phyloP scores from a whole-genome alignment of 1,140 invertebrate genomes.

The Tetramorium alpestre region DNA sequence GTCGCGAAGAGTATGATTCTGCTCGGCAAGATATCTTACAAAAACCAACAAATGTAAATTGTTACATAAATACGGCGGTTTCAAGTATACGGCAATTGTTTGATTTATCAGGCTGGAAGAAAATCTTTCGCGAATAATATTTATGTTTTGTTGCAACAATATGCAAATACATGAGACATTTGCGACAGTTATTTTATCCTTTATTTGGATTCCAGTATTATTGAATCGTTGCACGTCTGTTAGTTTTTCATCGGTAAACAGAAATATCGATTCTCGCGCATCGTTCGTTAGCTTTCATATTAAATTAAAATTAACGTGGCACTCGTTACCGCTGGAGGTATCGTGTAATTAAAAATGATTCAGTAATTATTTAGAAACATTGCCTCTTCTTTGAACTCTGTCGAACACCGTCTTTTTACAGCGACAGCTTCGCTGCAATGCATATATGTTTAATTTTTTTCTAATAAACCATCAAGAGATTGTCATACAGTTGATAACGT shows the following conservation, averaged over 20 bases:
- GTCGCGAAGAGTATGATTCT: neutral
- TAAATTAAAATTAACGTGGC: conserved; percentile 55
- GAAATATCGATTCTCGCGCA: conserved; percentile 42
- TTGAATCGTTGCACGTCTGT: conserved; percentile 52
- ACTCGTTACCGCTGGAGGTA: conserved; percentile 19
- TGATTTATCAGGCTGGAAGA: conserved; percentile 4
- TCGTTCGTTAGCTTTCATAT: conserved; percentile 54
- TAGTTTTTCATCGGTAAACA: conserved; percentile 56
- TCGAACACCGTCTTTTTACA: neutral
- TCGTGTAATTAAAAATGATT: conserved; percentile 37
- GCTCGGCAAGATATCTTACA: neutral
- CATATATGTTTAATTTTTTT: neutral
- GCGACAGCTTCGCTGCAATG: neutral
- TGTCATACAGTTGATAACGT: neutral
- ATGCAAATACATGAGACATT: conserved; percentile 44
- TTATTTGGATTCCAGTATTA: conserved; percentile 53
- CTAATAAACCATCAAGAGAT: neutral
- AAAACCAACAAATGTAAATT: conserved; percentile 33
- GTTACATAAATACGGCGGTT: neutral
- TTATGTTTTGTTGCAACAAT: conserved; percentile 28
- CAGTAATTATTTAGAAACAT: conserved; percentile 33
- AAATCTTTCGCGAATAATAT: conserved; percentile 54
- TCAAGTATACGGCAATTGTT: neutral
- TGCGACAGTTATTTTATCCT: conserved; percentile 50
- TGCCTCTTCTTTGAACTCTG: neutral